A percentile compares a stretch with the other conserved stretches of the same genome.
phyloP scores from a whole-genome alignment of 1,140 invertebrate genomes.

The Diploscapter pachys region DNA sequence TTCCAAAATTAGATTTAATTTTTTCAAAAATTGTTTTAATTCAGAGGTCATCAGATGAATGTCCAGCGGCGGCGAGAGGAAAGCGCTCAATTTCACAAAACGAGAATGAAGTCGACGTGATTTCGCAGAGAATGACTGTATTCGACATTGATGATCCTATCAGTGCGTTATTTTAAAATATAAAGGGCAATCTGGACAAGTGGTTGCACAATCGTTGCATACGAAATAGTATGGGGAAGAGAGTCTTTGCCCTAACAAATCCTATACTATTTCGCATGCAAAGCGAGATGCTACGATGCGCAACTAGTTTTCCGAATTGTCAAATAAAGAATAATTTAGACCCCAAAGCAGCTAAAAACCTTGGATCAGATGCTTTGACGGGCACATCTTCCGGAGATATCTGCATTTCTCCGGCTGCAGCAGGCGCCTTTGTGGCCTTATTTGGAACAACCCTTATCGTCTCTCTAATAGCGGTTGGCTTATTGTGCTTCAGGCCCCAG shows the following conservation, averaged over 20 bases:
- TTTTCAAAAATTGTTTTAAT: not conserved
- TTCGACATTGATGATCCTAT: conserved; percentile 42
- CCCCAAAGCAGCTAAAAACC: conserved; percentile 13
- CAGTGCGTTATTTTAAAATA: conserved; percentile 16
- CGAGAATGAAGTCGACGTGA: conserved; percentile 39
- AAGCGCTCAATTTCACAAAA: conserved; percentile 19
- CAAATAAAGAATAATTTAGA: conserved; percentile 2
- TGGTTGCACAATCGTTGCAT: too few species aligned
- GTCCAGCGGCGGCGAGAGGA: conserved; percentile 31
- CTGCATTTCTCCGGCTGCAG: conserved; percentile 32
- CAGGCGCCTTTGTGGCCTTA: conserved; percentile 22
- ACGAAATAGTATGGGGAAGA: conserved; percentile 1
- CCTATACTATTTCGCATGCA: not conserved
- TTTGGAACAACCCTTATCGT: conserved; percentile 33
- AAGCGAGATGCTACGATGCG: not conserved
- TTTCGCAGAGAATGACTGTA: conserved; percentile 42
- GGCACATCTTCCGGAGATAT: conserved; percentile 19
- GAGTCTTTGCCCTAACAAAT: not conserved
- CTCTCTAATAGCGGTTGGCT: conserved; percentile 32
- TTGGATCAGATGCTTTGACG: conserved; percentile 18
- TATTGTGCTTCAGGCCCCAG: conserved; percentile 37
- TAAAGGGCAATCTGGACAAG: not conserved
- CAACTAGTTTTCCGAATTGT: not conserved
- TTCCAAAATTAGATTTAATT: not conserved
- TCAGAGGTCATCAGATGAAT: conserved; percentile 38